Evolutionary conservation across 2,113 vertebrate species (phyloP), one percentile per base, ranked within the genome.

Genomic region (Cercocebus atys): DNA sequence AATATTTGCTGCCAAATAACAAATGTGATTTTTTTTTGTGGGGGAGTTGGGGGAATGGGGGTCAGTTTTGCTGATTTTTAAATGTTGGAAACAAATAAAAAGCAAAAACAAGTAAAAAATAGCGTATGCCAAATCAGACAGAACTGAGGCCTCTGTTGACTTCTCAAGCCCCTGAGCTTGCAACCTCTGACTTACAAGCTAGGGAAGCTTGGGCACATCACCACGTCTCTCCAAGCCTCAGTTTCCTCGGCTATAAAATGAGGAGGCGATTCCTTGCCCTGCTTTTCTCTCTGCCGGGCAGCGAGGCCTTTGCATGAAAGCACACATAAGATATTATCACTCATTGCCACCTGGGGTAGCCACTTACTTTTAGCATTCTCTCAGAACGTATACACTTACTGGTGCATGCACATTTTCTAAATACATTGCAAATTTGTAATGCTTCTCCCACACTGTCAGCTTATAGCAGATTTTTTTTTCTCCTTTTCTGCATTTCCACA

Each of bases 311-410:
- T 22, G 0, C 3, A 13, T 7, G 75, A 50, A 23, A 3, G 73
- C 38, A 13, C 16, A 10, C 0, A 0, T 22, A 22, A n/a, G 80
- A 16, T 2, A 0, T 18, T 2, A 12, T 13, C 4, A 5, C 40
- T 30, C 38, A 47, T 4, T 7, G 30, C 8, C 35, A 3, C 59
- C 70, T n/a, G 1, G 35, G 25, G 57, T 12, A 9, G 17, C 50
- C 79, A 55, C 90, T 86, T 90, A 95, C 95, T 97, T 94, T 87
- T 55, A 78, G 87, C 79, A 96, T 90, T 61, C 96, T 92, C 85
- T 10, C 47, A 81, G 96, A 97, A 98, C 85, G 66, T 0, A 79
- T 45, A 50, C 30, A 11, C 92, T 96, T 97, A 84, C 32, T 68
- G 81, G 83, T 32, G 22, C 85, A 12, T 25, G 79, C 70, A 23